Evolutionary conservation across 2,797 vertebrate genomes (phyloP).

Genomic region (Xiphorhynchus erythropygius): DNA sequence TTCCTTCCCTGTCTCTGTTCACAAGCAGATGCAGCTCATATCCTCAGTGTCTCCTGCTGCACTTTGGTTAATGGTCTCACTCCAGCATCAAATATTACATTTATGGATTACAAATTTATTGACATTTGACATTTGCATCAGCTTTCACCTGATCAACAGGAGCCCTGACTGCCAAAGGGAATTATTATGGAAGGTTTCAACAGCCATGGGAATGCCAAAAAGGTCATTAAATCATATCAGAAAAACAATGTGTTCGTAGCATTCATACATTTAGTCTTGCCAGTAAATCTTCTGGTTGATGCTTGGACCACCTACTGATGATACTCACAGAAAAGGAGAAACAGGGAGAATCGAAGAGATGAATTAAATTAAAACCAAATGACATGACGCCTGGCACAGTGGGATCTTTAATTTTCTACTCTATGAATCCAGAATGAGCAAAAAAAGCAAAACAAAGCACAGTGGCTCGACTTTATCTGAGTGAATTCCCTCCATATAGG

Average conservation of each 20-base stretch:
- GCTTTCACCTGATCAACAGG: slow-evolving; percentile 75
- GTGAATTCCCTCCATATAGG: slow-evolving; percentile 29
- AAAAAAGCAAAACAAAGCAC: slow-evolving; percentile 27
- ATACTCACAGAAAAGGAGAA: slow-evolving; percentile 37
- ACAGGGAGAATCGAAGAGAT: slow-evolving; percentile 38
- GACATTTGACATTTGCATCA: slow-evolving; percentile 75
- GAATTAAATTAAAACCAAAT: slow-evolving; percentile 71
- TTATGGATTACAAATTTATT: slow-evolving; percentile 77
- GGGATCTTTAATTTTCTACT: slow-evolving; percentile 59
- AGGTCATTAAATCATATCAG: slow-evolving; percentile 76
- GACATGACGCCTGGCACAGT: slow-evolving; percentile 45
- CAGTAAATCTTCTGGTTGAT: slow-evolving; percentile 72
- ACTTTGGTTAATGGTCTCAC: slow-evolving; percentile 56
- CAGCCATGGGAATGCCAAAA: slow-evolving; percentile 70
- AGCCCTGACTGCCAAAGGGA: slow-evolving; percentile 69
- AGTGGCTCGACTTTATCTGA: slow-evolving; percentile 48
- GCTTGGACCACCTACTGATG: slow-evolving; percentile 69
- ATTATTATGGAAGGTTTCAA: slow-evolving; percentile 74
- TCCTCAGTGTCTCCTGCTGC: slow-evolving; percentile 20
- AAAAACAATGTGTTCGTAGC: slow-evolving; percentile 72
- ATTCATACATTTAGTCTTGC: slow-evolving; percentile 65
- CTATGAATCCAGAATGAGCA: slow-evolving; percentile 55
- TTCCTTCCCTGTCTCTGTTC: background rate
- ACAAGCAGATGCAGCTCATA: background rate
- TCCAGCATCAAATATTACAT: slow-evolving; percentile 51